Conservation (phyloP, 2,797 vertebrate genomes). For the Halcyon smyrnensis region DNA sequence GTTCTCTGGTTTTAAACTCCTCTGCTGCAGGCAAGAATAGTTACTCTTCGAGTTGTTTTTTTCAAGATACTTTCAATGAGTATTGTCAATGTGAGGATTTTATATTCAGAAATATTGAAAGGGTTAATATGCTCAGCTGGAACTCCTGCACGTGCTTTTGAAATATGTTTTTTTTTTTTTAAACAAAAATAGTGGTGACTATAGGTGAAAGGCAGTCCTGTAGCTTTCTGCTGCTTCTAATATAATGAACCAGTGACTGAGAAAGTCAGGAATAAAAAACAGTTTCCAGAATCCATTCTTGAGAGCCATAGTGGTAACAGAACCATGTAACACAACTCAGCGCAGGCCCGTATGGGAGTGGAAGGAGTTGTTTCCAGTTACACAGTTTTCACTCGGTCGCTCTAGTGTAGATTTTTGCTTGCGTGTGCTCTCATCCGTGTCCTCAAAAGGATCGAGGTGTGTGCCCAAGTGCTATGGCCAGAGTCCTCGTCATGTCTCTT, state of each 20-base stretch:
- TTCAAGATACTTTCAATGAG: background rate
- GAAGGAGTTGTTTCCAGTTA: background rate
- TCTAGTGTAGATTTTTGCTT: background rate
- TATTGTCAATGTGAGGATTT: background rate
- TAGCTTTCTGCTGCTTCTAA: background rate
- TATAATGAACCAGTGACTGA: background rate
- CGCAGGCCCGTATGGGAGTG: background rate
- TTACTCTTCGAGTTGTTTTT: background rate
- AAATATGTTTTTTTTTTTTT: background rate
- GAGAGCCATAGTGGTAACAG: no score
- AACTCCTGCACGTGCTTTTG: background rate
- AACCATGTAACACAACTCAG: background rate
- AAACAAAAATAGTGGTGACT: background rate
- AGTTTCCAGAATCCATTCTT: background rate
- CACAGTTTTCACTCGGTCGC: background rate
- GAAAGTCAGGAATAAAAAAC: background rate
- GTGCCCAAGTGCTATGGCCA: no score
- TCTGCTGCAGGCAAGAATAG: background rate
- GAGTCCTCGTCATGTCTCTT: fast-evolving
- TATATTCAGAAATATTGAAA: background rate
- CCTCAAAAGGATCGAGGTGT: background rate
- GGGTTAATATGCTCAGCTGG: background rate
- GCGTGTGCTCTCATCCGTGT: fast-evolving
- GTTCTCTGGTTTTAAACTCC: background rate
- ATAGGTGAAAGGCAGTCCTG: background rate